These are phyloP conservation scores for Seira sanloemensis DNA, from an alignment of 2,888 invertebrate species.

Conservation along the genomic window DNA sequence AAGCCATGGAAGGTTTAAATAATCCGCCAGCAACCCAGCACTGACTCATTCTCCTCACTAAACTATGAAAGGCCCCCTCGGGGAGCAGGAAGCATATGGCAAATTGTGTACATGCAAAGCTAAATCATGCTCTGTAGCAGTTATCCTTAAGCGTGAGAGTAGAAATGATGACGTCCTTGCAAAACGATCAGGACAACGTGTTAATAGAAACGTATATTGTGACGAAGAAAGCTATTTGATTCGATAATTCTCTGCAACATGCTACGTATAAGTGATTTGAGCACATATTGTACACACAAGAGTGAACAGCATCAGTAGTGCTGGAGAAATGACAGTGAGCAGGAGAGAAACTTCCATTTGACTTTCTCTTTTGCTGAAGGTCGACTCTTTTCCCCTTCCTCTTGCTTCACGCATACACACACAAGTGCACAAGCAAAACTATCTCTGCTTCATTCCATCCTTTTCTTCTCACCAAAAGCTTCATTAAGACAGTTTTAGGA, in stretches of 20 bases:
- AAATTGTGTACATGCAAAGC: no score
- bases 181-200: not conserved
- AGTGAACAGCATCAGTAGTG: not conserved
- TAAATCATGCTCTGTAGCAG: not conserved
- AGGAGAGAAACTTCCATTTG: not conserved
- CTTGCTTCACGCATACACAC: not conserved
- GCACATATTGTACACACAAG: no score
- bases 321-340: not conserved
- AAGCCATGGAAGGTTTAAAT: no score
- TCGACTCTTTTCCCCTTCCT: not conserved
- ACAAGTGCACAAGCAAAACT: no score
- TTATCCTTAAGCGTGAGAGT: not conserved
- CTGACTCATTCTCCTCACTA: no score
- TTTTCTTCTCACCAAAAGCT: constrained; percentile 20
- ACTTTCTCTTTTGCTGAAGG: not conserved
- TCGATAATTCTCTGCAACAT: no score
- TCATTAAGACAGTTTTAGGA: constrained; percentile 34
- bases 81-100: not conserved
- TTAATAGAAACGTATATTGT: no score
- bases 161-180: not conserved
- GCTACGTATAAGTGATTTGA: no score
- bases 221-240: no score
- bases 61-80: no score
- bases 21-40: no score
- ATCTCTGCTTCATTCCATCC: not conserved